phyloP scores from a whole-genome alignment of 1,140 invertebrate genomes.

The Oppia nitens region DNA sequence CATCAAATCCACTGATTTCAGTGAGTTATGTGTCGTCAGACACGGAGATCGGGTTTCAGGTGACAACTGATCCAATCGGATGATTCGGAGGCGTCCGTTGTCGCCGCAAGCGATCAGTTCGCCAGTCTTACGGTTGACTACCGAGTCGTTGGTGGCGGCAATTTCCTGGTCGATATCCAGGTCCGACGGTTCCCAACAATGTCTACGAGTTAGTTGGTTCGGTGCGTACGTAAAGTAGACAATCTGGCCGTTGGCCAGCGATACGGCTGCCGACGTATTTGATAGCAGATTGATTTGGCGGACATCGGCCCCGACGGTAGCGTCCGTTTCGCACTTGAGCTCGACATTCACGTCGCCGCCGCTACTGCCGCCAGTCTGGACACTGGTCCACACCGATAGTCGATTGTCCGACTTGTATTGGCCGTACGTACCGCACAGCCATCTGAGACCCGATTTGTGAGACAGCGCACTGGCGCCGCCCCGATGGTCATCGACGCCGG shows the following conservation, averaged over 20 bases:
- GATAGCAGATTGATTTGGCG: neutral
- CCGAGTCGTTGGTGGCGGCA: neutral
- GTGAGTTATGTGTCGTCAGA: slow-evolving; percentile 9
- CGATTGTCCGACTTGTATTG: neutral
- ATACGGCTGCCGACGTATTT: neutral
- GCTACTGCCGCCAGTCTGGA: neutral
- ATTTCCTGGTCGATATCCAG: neutral
- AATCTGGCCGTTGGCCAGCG: slow-evolving; percentile 3
- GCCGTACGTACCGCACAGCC: neutral
- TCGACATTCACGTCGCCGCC: neutral
- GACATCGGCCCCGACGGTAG: slow-evolving; percentile 2
- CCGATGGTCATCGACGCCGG: neutral
- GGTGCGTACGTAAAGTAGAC: neutral
- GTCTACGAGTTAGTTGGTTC: neutral
- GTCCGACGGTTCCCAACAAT: neutral
- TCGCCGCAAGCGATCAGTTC: slow-evolving; percentile 14
- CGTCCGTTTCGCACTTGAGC: neutral
- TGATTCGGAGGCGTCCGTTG: slow-evolving; percentile 1
- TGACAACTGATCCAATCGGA: neutral
- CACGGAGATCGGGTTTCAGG: neutral
- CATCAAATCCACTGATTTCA: slow-evolving; percentile 13
- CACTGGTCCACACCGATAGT: neutral
- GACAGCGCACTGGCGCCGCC: neutral
- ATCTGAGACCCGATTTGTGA: neutral
- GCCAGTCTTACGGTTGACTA: neutral